Evolutionary conservation across 1,140 invertebrate genomes (phyloP).

Genomic region (Meteorus sp.): DNA sequence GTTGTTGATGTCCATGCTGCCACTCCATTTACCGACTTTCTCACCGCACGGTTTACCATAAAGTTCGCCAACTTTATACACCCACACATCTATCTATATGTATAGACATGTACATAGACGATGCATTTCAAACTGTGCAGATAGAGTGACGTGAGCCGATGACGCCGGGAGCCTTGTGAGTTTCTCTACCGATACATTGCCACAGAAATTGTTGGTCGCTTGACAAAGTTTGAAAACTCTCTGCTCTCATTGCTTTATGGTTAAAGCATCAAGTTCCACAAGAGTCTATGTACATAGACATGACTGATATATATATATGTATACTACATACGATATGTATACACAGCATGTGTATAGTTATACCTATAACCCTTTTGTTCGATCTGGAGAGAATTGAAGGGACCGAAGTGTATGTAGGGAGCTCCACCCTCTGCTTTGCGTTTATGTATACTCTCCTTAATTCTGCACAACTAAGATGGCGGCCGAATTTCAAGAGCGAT

Average conservation of each 20-base stretch:
- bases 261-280: too few species aligned
- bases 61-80: too few species aligned
- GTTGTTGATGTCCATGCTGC: too few species aligned
- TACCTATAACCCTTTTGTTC: not conserved
- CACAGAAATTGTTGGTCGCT: not conserved
- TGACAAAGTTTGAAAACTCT: too few species aligned
- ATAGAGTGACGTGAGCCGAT: conserved; percentile 37
- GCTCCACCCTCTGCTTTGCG: not conserved
- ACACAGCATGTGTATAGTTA: not conserved
- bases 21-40: conserved; percentile 44
- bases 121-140: too few species aligned
- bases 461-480: conserved; percentile 24
- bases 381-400: not conserved
- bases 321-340: too few species aligned
- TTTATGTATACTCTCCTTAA: conserved; percentile 13
- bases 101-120: too few species aligned
- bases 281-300: too few species aligned
- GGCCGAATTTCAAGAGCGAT: not conserved
- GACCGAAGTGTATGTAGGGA: not conserved
- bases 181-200: not conserved
- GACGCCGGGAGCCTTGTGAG: not conserved
- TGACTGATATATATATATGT: too few species aligned
- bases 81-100: too few species aligned
- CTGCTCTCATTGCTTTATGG: too few species aligned
- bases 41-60: conserved; percentile 48